Base-by-base conservation (phyloP, 2,113 vertebrate genomes). In the Callocephalon fimbriatum region DNA sequence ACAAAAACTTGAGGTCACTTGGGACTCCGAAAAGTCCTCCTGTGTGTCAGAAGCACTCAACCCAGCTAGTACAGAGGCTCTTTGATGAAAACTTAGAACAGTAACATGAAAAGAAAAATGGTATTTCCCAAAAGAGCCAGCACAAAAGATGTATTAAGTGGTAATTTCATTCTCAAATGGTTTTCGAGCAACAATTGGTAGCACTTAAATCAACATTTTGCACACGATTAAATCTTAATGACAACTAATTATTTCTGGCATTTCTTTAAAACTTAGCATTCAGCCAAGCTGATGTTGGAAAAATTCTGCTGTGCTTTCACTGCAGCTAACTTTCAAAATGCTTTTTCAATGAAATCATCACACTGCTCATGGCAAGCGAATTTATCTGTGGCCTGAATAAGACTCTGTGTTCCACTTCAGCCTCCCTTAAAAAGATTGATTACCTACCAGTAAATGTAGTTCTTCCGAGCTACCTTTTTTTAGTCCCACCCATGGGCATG, bases 211-310 rank as follows among this genome's bases (percentile, higher is more conserved):
- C 75, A 93, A 80, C 58, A 92, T 84, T 95, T 92, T 82, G 68
- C 70, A 94, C 80, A 79, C 79, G 76, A 97, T 95, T 97, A 94
- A 91, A 87, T 81, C 88, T 95, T 94, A 95, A 89, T 73, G 88
- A 70, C 62, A 89, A 91, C 58, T 94, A 95, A 95, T 96, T 96
- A 94, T 95, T 97, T 84, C 80, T 97, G 86, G 65, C 40, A 87
- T 91, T 95, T 87, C 88, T 85, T 94, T 95, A 85, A 85, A 89
- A 88, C 73, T 78, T 61, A 40, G 40, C 56, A 84, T 92, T 92
- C 61, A 81, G 85, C 86, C 73, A 95, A 90, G 79, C 45, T 88
- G 77, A 87, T 79, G 40, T 82, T 95, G 59, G 92, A 91, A 92
- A 92, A 85, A 37, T 74, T 80, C 67, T 86, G 68, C 79, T 86